Conservation (phyloP, 1,140 invertebrate species). For the Apis mellifera region DNA sequence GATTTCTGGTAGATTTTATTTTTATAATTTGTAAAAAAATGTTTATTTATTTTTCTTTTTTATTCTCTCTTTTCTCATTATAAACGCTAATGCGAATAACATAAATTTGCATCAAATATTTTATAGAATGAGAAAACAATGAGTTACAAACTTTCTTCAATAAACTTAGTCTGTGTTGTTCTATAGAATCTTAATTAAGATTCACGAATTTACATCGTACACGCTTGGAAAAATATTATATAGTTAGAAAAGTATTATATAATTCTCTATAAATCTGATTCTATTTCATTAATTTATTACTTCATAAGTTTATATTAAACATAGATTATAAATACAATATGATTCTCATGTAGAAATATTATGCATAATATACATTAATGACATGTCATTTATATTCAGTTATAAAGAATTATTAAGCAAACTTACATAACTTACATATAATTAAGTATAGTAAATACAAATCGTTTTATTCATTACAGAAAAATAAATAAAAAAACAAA, state of each 20-base stretch:
- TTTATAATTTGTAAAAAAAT: not conserved
- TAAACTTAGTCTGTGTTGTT: constrained; percentile 22
- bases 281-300: not conserved
- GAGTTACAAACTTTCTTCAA: constrained; percentile 44
- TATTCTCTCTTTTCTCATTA: not conserved
- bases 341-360: not conserved
- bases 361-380: not conserved
- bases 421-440: too few species aligned
- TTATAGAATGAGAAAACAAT: constrained; percentile 63
- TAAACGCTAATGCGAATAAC: constrained; percentile 54
- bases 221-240: not conserved
- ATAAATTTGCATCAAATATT: constrained; percentile 54
- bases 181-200: constrained; percentile 40
- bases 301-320: not conserved
- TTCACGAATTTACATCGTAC: constrained; percentile 38
- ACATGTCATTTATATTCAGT: not conserved
- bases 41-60: constrained; percentile 9
- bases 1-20: not conserved
- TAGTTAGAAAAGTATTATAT: not conserved
- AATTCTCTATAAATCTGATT: not conserved
- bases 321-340: not conserved
- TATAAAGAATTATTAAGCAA: not conserved
- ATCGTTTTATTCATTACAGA: not conserved
- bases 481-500: not conserved
- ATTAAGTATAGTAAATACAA: not conserved